Evolutionary conservation across 2,888 invertebrate genomes (phyloP), one percentile per base, ranked within the genome.

Genomic region (Allacma fusca): DNA sequence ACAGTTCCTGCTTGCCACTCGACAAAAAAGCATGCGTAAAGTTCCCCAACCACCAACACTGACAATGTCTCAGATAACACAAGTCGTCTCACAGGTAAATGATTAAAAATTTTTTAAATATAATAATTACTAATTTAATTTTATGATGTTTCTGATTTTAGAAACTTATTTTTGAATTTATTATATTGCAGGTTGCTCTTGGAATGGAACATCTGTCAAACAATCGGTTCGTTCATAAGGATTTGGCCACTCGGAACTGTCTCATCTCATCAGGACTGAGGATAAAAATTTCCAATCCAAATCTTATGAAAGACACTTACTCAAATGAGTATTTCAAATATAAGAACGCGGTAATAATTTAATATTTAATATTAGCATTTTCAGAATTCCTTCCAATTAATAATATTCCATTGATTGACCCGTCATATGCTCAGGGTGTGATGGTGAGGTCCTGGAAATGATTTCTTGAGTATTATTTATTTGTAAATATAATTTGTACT

Each of bases 181-280:
- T n/a, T n/a, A n/a, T n/a, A n/a, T n/a, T 86, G 77, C 94, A 97
- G 86, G 90, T 96, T 40, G 94, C 94, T 0, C 88, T 91, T 1
- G 97, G 92, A 40, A 91, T 95, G 91, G 94, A 94, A 85, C 91
- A 93, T 83, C 87, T 95, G 76, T 90, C 94, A 84, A 88, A 92
- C 85, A 88, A 91, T 84, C 89, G 96, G 65, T 89, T 93, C 84
- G 92, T 94, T n/a, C 97, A 97, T 87, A 91, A 92, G 85, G 97
- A 98, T 88, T 90, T 98, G 84, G 95, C 97, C 1, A 93, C 96
- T 0, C 91, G 97, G 21, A 97, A 97, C 88, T 94, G 97, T 86
- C 89, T 97, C 78, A 92, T 97, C 78, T 92, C 94, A 0, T 86
- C 94, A 24, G 91, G 91, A 82, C 89, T 97, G 40, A 90, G 91